Conservation (phyloP, 2,113 vertebrate genomes). For the Gobio gobio region DNA sequence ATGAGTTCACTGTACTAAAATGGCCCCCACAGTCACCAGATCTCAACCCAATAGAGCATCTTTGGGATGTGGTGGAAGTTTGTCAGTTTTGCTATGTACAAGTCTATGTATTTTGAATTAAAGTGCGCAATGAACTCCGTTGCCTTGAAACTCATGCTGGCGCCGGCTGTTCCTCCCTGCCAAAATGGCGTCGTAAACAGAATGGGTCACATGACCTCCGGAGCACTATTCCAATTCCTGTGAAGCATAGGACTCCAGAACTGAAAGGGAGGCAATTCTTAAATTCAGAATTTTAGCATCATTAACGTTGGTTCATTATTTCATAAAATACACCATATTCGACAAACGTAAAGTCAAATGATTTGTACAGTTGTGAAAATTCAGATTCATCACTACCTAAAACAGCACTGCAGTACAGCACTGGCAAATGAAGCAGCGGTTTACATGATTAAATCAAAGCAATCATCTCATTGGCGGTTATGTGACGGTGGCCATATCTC, state of each 20-base stretch:
- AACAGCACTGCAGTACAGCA: neutral
- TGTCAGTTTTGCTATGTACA: too few relatives aligned
- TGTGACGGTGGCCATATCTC: conserved; percentile 25
- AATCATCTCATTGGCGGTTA: neutral
- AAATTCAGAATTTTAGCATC: neutral
- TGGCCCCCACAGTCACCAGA: too few relatives aligned
- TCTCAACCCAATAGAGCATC: too few relatives aligned
- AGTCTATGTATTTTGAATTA: too few relatives aligned
- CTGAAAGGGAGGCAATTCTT: neutral
- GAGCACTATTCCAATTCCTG: too few relatives aligned
- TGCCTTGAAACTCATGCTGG: too few relatives aligned
- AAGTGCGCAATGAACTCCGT: too few relatives aligned
- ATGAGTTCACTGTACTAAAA: too few relatives aligned
- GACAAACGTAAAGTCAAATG: neutral
- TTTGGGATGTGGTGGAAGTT: too few relatives aligned
- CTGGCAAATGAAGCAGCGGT: neutral
- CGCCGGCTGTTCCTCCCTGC: too few relatives aligned
- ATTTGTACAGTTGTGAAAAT: neutral
- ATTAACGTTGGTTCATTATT: neutral
- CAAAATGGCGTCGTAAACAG: too few relatives aligned
- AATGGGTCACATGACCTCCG: too few relatives aligned
- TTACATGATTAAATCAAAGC: conserved; percentile 21
- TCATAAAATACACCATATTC: neutral
- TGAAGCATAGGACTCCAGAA: neutral
- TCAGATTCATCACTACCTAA: neutral